Evolutionary conservation across 2,888 invertebrate species (phyloP), one percentile per base, ranked within the genome.

Genomic region (Frankliniella intonsa): DNA sequence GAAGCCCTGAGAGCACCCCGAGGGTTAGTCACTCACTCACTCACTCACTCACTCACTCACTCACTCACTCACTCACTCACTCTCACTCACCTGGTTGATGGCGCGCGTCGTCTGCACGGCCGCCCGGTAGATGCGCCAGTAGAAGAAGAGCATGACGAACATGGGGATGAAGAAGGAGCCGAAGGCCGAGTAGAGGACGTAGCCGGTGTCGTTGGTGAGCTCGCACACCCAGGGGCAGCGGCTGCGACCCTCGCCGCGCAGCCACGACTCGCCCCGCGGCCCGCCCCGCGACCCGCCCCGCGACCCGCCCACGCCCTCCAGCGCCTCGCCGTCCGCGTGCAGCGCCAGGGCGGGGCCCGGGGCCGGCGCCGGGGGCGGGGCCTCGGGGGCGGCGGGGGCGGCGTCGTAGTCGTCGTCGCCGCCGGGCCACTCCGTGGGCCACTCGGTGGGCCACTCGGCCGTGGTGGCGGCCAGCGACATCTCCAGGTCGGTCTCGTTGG

Each of bases 81-180:
- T 17, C 55, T 12, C 55, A 8, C 69, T 76, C 25, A 76, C 69
- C 69, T 95, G 96, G 89, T 96, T 96, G 86, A 97, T 97, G 83
- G 96, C 96, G 85, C 93, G 92, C n/a, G 96, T 97, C 49, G 97
- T 96, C 85, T 95, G 92, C 19, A 96, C 94, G 50, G 98, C 99
- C 8, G 98, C 97, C 85, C 95, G 92, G 90, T 98, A 98, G 86
- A 98, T 98, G 85, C 96, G 91, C 95, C 97, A 97, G 89, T 98
- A 98, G 91, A 98, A 98, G 91, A 97, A 98, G 86, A 97, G 91
- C 96, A 98, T 98, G 85, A 98, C 96, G 86, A 97, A 93, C 97
- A 97, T 97, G 76, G 98, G 98, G 86, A 98, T 94, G 90, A 96
- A 98, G 92, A 98, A 98, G 84, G 97, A 97, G n/a, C 98, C 98